Base-by-base conservation (phyloP, 37 sponge, comb jelly and placozoan species). In the Hormiphora californensis region DNA sequence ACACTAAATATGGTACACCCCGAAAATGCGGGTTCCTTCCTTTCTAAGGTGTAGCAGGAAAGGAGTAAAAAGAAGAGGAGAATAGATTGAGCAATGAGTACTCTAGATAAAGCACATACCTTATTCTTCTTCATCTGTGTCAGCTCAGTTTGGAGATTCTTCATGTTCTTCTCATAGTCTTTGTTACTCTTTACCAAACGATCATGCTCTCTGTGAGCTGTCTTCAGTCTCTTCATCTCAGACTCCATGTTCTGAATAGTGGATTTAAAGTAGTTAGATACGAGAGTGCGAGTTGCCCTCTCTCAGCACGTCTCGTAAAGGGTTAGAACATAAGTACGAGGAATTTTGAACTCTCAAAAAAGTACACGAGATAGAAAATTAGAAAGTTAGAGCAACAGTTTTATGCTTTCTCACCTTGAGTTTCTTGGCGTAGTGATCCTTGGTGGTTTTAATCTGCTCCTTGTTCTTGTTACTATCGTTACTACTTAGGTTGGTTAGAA, bases 101-200 rank as follows among this genome's bases (percentile, higher is more conserved):
- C 12, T 19, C 33, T n/a, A 61, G 8, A 55, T 3, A 30, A n/a
- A 36, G 36, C 17, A 12, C 44, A 63, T 53, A 62, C 67, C 85
- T 54, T 27, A 44, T 63, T 86, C 51, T 86, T 88, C 85, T 90
- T 90, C 57, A 90, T 44, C 36, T 90, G 61, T 12, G 61, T 90
- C 49, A 90, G 54, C 85, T 90, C 90, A 23, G 39, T 68, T 63
- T 87, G 55, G 46, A 90, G 57, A 5, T 30, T 32, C 28, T 73
- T 87, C 43, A 90, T 34, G 12, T 78, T 88, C 30, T 63, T 67
- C 63, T 90, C 85, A 38, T 88, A 54, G 11, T 90, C 85, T 31
- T 53, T 87, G n/a, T 78, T 73, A 9, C 49, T 49, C 30, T 35
- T 38, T 1, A 28, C 51, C 25, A 49, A 7, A 11, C 87, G 0